phyloP scores from a whole-genome alignment of 1,140 invertebrate species.

The Solenopsis invicta region DNA sequence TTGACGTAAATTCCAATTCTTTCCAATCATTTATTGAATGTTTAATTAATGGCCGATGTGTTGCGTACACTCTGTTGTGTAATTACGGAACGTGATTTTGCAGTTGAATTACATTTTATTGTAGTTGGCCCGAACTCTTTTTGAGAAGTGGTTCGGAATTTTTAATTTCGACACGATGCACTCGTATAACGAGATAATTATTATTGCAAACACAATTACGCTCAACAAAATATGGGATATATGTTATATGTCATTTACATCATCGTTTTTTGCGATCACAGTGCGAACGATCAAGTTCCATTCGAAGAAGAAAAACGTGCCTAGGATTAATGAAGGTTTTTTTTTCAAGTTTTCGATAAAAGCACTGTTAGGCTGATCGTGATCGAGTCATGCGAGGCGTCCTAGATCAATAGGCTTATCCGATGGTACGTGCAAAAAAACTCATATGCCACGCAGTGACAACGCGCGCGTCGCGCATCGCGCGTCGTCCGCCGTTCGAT shows the following conservation, averaged over 20 bases:
- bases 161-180: conserved; percentile 15
- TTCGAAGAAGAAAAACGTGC: neutral
- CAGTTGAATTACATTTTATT: conserved; percentile 19
- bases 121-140: neutral
- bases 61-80: neutral
- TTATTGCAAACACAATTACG: conserved; percentile 39
- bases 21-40: conserved; percentile 5
- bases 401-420: conserved; percentile 41
- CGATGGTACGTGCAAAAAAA: conserved; percentile 11
- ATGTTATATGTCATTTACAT: conserved; percentile 20
- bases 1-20: conserved; percentile 17
- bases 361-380: conserved; percentile 15
- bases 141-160: conserved; percentile 9
- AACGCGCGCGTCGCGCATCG: neutral
- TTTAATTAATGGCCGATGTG: conserved; percentile 17
- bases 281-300: neutral
- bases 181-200: conserved; percentile 22
- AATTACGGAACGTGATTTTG: conserved; percentile 40
- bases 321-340: conserved; percentile 46
- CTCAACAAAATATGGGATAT: neutral
- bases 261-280: neutral
- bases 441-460: conserved; percentile 3
- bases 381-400: conserved; percentile 12
- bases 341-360: conserved; percentile 44
- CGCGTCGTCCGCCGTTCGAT: conserved; percentile 38